Percentiles rank a stretch among this genome's conserved stretches.
phyloP scores from a whole-genome alignment of 2,797 vertebrate species.

The Microtus californicus region DNA sequence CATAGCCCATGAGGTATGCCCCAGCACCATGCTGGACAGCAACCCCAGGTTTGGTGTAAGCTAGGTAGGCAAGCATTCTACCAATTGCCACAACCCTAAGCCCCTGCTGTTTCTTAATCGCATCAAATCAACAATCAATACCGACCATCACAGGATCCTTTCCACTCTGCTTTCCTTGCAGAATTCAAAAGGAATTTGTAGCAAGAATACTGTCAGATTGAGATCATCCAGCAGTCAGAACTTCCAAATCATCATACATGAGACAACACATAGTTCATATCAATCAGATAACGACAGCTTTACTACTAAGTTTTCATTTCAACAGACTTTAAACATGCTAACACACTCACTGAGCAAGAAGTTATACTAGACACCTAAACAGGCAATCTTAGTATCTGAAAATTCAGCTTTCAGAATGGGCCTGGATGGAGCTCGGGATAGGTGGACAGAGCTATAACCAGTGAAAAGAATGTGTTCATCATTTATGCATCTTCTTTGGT shows the following conservation, averaged over 20 bases:
- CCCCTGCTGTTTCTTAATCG: background rate
- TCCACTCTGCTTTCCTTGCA: background rate
- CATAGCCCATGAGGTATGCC: background rate
- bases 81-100: background rate
- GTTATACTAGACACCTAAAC: background rate
- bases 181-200: background rate
- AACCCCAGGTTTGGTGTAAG: background rate
- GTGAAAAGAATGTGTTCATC: background rate
- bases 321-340: background rate
- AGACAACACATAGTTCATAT: background rate
- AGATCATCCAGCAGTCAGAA: background rate
- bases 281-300: background rate
- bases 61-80: background rate
- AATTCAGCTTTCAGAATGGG: background rate
- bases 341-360: background rate
- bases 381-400: background rate
- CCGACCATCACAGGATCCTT: background rate
- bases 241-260: background rate
- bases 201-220: background rate
- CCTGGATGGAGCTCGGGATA: background rate
- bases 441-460: background rate
- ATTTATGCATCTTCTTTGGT: background rate
- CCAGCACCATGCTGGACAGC: background rate
- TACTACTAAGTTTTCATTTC: background rate
- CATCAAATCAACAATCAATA: background rate